Conservation (phyloP, 1,140 invertebrate species). For the Scaptomyza graminum region DNA sequence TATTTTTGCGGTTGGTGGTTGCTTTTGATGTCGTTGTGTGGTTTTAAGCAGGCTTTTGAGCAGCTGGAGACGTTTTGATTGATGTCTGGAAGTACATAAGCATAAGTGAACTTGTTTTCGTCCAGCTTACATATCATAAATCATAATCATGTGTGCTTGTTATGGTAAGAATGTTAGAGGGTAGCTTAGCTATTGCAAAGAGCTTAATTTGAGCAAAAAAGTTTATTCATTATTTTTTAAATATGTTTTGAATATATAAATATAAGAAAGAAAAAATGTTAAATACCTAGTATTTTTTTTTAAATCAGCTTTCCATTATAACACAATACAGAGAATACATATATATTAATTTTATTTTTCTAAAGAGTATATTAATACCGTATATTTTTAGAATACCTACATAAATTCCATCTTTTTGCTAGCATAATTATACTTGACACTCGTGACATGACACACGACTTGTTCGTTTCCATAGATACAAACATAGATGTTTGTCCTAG, state of each 20-base stretch:
- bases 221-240: no score
- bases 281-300: no score
- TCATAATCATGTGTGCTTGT: slow-evolving; percentile 57
- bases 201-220: background rate
- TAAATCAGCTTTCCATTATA: no score
- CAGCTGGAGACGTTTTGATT: slow-evolving; percentile 58
- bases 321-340: no score
- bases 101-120: slow-evolving; percentile 50
- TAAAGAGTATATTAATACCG: background rate
- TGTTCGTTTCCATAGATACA: slow-evolving; percentile 23
- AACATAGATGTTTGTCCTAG: no score
- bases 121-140: slow-evolving; percentile 55
- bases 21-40: slow-evolving; percentile 42
- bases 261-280: background rate
- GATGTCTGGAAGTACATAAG: slow-evolving; percentile 40
- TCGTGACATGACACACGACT: slow-evolving; percentile 44
- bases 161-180: background rate
- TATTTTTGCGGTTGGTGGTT: slow-evolving; percentile 37
- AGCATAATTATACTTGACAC: slow-evolving; percentile 57
- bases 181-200: background rate
- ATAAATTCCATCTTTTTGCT: slow-evolving; percentile 5
- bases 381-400: background rate
- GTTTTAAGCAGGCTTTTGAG: slow-evolving; percentile 8
- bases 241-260: no score
- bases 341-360: no score